Percentiles rank a stretch among this genome's conserved stretches.
Evolutionary conservation across 2,797 vertebrate species (phyloP).

Genomic region (Acomys russatus): DNA sequence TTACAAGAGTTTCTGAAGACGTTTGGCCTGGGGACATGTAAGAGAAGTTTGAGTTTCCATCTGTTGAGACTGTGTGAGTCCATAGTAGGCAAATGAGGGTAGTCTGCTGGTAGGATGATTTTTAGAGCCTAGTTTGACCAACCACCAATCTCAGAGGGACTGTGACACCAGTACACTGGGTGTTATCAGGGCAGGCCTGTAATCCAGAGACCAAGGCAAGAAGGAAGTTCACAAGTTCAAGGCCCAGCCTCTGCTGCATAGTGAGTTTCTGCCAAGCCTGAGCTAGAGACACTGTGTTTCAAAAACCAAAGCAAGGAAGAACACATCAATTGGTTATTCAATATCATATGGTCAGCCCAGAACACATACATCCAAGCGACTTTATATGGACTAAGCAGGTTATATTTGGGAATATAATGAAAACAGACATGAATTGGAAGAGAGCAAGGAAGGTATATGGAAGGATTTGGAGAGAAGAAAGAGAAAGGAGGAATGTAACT

Average conservation of each 20-base stretch:
- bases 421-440: not conserved
- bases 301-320: not conserved
- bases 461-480: not conserved
- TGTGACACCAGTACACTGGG: not conserved
- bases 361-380: not conserved
- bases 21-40: not conserved
- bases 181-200: not conserved
- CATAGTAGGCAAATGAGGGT: not conserved
- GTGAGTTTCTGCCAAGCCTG: not conserved
- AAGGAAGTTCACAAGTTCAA: not conserved
- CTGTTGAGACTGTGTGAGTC: not conserved
- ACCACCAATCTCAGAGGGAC: not conserved
- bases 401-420: not conserved
- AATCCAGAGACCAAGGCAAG: not conserved
- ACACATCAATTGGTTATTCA: not conserved
- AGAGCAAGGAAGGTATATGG: not conserved
- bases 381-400: not conserved
- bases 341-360: not conserved
- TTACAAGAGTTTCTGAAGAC: not conserved
- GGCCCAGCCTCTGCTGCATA: not conserved
- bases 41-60: constrained; percentile 44
- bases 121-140: not conserved
- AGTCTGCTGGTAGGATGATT: not conserved
- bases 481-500: not conserved
- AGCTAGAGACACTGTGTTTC: not conserved